phyloP scores from a whole-genome alignment of 2,888 invertebrate genomes.

The Mesochorus sp. region DNA sequence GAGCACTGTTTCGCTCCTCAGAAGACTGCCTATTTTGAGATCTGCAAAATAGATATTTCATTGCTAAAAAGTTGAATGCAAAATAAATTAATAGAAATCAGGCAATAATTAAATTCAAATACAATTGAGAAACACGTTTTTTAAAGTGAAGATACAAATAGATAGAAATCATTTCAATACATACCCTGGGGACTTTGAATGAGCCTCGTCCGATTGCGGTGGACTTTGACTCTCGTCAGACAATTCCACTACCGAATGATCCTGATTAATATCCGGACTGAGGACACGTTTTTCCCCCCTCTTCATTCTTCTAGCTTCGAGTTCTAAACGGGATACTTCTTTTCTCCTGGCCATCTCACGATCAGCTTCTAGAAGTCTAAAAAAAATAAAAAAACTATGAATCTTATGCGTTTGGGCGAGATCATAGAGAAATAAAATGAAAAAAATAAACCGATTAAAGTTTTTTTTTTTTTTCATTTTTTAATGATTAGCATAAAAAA shows the following conservation, averaged over 20 bases:
- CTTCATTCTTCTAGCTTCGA: slow-evolving; percentile 88
- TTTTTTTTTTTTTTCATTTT: not conserved
- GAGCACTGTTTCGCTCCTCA: slow-evolving; percentile 73
- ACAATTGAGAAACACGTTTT: not conserved
- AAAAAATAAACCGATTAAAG: not conserved
- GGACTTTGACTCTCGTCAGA: slow-evolving; percentile 78
- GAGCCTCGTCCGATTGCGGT: slow-evolving; percentile 72
- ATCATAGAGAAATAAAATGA: slow-evolving; percentile 6
- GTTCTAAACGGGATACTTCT: slow-evolving; percentile 88
- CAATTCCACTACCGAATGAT: slow-evolving; percentile 78
- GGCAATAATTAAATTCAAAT: not conserved
- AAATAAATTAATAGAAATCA: too few species aligned
- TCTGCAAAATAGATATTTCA: slow-evolving; percentile 60
- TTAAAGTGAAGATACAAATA: not conserved
- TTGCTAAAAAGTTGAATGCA: not conserved
- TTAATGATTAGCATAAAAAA: not conserved
- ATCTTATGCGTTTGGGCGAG: not conserved
- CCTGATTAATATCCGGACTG: slow-evolving; percentile 75
- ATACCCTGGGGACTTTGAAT: slow-evolving; percentile 76
- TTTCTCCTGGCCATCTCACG: slow-evolving; percentile 91
- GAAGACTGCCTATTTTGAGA: slow-evolving; percentile 73
- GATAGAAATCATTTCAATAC: slow-evolving; percentile 34
- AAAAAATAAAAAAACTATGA: slow-evolving; percentile 13
- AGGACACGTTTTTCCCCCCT: slow-evolving; percentile 83
- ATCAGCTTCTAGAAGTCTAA: slow-evolving; percentile 78